phyloP scores from a whole-genome alignment of 2,888 invertebrate genomes.

The Drosophila leonis region DNA sequence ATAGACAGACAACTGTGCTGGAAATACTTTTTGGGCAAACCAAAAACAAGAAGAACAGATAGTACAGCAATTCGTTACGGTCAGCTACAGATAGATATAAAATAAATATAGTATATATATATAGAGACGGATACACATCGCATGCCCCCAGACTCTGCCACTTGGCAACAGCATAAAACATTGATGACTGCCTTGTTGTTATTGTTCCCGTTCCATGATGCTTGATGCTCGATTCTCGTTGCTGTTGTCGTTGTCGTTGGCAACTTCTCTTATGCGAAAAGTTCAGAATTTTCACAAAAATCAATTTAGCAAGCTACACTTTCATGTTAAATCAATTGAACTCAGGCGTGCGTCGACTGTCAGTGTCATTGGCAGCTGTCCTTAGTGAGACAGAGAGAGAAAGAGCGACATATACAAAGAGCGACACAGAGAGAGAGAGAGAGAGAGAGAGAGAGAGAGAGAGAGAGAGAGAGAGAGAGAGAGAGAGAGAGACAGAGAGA shows the following conservation, averaged over 20 bases:
- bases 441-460: constrained; percentile 1
- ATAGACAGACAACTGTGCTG: constrained; percentile 48
- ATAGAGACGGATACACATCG: constrained; percentile 31
- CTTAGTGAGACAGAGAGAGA: constrained; percentile 6
- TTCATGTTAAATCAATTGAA: constrained; percentile 81
- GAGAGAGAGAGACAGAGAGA: constrained; percentile 5
- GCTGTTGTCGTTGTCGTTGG: constrained; percentile 30
- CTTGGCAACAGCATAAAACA: constrained; percentile 70
- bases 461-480: background rate
- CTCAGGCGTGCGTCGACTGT: constrained; percentile 74
- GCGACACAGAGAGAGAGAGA: background rate
- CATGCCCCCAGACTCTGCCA: constrained; percentile 26
- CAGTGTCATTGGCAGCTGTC: constrained; percentile 56
- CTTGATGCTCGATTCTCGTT: background rate
- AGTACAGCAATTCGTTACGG: constrained; percentile 75
- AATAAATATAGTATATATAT: constrained; percentile 42
- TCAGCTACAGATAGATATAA: constrained; percentile 65
- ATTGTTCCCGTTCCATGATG: constrained; percentile 1
- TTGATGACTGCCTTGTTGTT: constrained; percentile 55
- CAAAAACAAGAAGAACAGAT: constrained; percentile 45
- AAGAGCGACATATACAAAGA: background rate
- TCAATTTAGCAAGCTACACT: constrained; percentile 79
- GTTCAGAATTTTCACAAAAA: constrained; percentile 71
- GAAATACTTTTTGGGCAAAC: constrained; percentile 63
- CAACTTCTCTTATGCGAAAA: constrained; percentile 45